Evolutionary conservation across 2,888 invertebrate genomes (phyloP), one percentile per base, ranked within the genome.

Genomic region (Eremobia ochroleuca): DNA sequence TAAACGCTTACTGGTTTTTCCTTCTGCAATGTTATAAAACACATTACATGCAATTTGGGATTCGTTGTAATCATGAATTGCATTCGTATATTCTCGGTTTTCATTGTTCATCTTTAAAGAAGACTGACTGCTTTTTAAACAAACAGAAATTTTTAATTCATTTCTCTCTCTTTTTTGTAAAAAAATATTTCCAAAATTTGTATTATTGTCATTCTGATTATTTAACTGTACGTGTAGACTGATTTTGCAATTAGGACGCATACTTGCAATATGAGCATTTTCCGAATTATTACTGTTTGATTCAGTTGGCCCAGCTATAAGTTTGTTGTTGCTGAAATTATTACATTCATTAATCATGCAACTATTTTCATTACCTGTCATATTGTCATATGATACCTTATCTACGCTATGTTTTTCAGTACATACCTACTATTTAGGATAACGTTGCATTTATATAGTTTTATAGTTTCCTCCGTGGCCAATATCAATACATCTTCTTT

Each of bases 401-500:
- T 68, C n/a, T 25, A 11, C 8, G 1, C 31, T 49, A 34, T 43
- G 40, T 37, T 73, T 58, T 43, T 61, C 58, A 64, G 28, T 58
- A 21, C n/a, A n/a, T n/a, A n/a, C n/a, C n/a, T n/a, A n/a, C 18
- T 64, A 37, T 58, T 49, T 59, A 67, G 40, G 2, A 52, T 55
- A 28, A 70, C 67, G 37, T 73, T 73, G 25, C 73, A 68, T 64
- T 68, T 73, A 11, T 78, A 52, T 28, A 77, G 46, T 70, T 71
- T 68, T 34, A 75, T 76, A 15, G 68, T 77, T 43, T 81, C 81
- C n/a, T 79, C 77, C 11, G 71, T 58, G 59, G 83, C 72, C 58
- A 79, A 76, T 65, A 87, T 80, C 59, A 85, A 80, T 0, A 83
- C 75, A 73, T 88, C 84, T 65, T 88, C 85, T 64, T 88, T 79